Evolutionary conservation across 2,797 vertebrate genomes (phyloP), one percentile per base, ranked within the genome.

Genomic region (Coranthus polyacanthus): DNA sequence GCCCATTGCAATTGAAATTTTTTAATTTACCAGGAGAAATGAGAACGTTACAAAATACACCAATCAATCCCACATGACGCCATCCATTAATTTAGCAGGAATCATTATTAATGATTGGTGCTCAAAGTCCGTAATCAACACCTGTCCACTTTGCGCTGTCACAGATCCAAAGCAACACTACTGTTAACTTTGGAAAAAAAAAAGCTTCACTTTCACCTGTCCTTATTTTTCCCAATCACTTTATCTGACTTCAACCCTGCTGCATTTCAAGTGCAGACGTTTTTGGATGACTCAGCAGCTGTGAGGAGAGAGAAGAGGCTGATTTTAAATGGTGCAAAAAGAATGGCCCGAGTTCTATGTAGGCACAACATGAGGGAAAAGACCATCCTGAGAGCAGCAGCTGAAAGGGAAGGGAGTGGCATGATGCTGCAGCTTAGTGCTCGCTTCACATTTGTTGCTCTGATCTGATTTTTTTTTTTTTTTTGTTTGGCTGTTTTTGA

Each of bases 261-360:
- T 58, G 17, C 16, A 37, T 26, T 54, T 49, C 2, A 46, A 15
- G 46, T 68, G 55, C 55, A 47, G 51, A 24, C 12, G 17, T 17
- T 60, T 45, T 34, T 29, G 17, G 46, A 65, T 61, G 71, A 72
- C 41, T 65, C 58, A 50, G 59, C 18, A 32, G 26, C 22, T 39
- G 26, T 54, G 34, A 64, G 24, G 21, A 26, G 15, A 20, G n/a
- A n/a, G 41, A 26, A 45, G n/a, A 38, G 50, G 41, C 21, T 20
- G 44, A 37, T 44, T 24, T 17, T 36, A 6, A 53, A 21, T 22
- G 32, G 38, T 41, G 65, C 16, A 47, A 62, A 75, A 55, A 36
- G 12, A 65, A 43, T 15, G 39, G 68, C 49, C 21, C 54, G 60
- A 46, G 20, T 42, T 46, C 7, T 7, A 13, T 3, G 4, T 38